Percentiles rank a stretch among this genome's conserved stretches.
Evolutionary conservation across 2,113 vertebrate species (phyloP).

Genomic region (Triplophysa rosa): DNA sequence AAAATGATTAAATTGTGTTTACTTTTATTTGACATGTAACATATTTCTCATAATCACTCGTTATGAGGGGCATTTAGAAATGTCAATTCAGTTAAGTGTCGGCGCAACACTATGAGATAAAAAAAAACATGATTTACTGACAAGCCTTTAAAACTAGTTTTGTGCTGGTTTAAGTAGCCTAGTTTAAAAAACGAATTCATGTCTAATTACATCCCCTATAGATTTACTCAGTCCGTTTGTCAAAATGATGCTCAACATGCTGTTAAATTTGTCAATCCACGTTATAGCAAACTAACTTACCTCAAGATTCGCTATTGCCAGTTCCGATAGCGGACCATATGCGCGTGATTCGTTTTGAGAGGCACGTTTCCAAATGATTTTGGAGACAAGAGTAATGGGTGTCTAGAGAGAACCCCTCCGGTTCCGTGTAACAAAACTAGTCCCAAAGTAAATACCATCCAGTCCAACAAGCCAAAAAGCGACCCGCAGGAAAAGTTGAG

Average conservation of each 20-base stretch:
- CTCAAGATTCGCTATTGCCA: not conserved
- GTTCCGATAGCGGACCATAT: conserved; percentile 24
- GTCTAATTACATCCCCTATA: no score
- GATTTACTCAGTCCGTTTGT: not conserved
- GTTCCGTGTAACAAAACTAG: conserved; percentile 44
- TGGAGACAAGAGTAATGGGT: not conserved
- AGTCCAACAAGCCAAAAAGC: conserved; percentile 38
- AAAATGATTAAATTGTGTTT: not conserved
- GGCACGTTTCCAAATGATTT: conserved; percentile 32
- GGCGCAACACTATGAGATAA: not conserved
- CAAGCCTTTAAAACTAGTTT: not conserved
- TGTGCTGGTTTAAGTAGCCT: no score
- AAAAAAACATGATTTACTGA: not conserved
- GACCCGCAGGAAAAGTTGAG: conserved; percentile 5
- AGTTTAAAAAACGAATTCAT: no score
- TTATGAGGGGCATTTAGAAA: not conserved
- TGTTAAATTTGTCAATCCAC: not conserved
- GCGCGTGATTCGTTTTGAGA: conserved; percentile 11
- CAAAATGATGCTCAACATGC: not conserved
- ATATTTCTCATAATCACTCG: conserved; percentile 1
- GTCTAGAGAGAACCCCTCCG: conserved; percentile 33
- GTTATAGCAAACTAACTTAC: conserved; percentile 31
- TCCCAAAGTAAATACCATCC: conserved; percentile 50
- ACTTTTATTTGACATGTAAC: not conserved
- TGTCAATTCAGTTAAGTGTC: not conserved